These are phyloP conservation scores for Dinocampus coccinellae DNA, from an alignment of 2,888 invertebrate genomes.

Conservation along the genomic window DNA sequence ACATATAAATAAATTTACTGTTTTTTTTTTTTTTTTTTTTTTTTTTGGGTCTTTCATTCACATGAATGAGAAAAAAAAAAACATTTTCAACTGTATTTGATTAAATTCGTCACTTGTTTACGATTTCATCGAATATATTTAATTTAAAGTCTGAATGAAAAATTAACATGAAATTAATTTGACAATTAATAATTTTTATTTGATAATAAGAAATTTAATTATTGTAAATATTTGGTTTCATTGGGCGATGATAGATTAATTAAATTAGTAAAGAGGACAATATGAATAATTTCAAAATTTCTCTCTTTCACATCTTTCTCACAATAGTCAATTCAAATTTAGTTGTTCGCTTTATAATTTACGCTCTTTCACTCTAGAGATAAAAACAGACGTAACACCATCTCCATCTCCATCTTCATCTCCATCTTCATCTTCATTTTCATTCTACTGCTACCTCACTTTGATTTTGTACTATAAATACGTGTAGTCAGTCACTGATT, in stretches of 20 bases:
- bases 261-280: constrained; percentile 67
- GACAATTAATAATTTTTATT: neutral
- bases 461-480: too few species aligned
- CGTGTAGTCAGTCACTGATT: neutral
- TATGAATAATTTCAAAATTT: constrained; percentile 53
- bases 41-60: too few species aligned
- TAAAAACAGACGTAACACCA: constrained; percentile 17
- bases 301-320: constrained; percentile 44
- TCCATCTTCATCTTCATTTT: too few species aligned
- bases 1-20: too few species aligned
- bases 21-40: too few species aligned
- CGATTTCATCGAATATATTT: too few species aligned
- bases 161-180: neutral
- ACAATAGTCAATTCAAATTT: neutral
- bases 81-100: neutral
- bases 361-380: constrained; percentile 9
- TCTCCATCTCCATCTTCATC: too few species aligned
- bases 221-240: neutral
- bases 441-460: too few species aligned
- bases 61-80: too few species aligned
- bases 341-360: neutral
- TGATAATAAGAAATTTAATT: neutral
- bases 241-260: constrained; percentile 65
- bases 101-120: too few species aligned
- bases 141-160: neutral